Evolutionary conservation across 2,888 invertebrate species (phyloP).

Genomic region (Esperia sulphurella): DNA sequence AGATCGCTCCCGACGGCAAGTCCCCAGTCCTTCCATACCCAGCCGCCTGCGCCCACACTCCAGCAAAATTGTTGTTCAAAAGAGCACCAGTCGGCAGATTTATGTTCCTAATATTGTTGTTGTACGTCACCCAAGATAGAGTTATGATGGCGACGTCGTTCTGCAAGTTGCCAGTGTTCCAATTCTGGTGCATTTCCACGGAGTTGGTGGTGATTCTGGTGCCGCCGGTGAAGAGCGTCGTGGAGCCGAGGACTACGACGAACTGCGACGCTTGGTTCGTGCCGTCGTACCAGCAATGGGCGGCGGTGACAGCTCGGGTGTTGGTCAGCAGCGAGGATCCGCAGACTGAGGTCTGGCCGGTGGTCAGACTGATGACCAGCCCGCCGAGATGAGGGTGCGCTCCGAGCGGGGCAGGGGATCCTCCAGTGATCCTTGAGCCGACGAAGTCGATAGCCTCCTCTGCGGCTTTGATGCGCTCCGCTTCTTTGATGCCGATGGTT

Average conservation of each 20-base stretch:
- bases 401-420: neutral
- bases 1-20: constrained; percentile 8
- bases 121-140: constrained; percentile 6
- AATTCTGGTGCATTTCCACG: constrained; percentile 19
- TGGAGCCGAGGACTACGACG: constrained; percentile 16
- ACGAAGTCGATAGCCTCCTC: neutral
- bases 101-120: constrained; percentile 19
- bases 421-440: neutral
- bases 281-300: constrained; percentile 18
- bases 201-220: constrained; percentile 17
- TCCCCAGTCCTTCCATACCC: constrained; percentile 30
- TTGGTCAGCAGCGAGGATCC: constrained; percentile 31
- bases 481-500: neutral
- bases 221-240: constrained; percentile 20
- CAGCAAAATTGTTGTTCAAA: constrained; percentile 15
- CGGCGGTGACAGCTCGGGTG: constrained; percentile 21
- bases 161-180: constrained; percentile 12
- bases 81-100: constrained; percentile 17
- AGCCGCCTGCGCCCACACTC: constrained; percentile 18
- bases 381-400: constrained; percentile 7
- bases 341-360: constrained; percentile 17
- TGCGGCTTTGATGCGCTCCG: neutral
- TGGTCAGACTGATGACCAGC: constrained; percentile 17
- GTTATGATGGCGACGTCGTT: constrained; percentile 26
- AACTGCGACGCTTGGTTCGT: constrained; percentile 3